phyloP scores from a whole-genome alignment of 1,140 invertebrate species.

The Pogonus chalceus region DNA sequence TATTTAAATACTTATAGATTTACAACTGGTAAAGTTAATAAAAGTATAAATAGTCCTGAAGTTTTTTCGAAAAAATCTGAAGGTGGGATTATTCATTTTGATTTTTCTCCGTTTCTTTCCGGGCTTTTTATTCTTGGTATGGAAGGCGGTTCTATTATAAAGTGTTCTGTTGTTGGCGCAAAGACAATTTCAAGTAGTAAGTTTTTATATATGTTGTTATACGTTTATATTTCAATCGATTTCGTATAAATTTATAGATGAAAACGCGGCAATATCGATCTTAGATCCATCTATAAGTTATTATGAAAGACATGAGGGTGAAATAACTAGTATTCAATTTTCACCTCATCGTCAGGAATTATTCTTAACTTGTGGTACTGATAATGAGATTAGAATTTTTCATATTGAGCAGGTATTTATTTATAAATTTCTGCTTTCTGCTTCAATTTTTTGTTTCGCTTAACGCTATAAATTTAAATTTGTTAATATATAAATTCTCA shows the following conservation, averaged over 20 bases:
- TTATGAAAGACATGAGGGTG: slow-evolving; percentile 29
- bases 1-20: not conserved
- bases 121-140: slow-evolving; percentile 30
- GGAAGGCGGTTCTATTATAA: slow-evolving; percentile 29
- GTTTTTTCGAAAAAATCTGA: slow-evolving; percentile 19
- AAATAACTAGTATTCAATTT: slow-evolving; percentile 25
- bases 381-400: slow-evolving; percentile 30
- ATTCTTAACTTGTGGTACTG: slow-evolving; percentile 27
- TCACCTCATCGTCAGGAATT: slow-evolving; percentile 27
- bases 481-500: slow-evolving; percentile 15
- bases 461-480: not conserved
- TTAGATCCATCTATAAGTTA: slow-evolving; percentile 29
- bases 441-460: not conserved
- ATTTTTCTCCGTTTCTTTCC: slow-evolving; percentile 28
- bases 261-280: slow-evolving; percentile 15
- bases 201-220: slow-evolving; percentile 6
- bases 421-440: not conserved
- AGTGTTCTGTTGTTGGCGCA: slow-evolving; percentile 28
- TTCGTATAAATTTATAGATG: slow-evolving; percentile 5
- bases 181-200: slow-evolving; percentile 24
- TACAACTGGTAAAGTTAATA: slow-evolving; percentile 11
- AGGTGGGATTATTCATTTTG: slow-evolving; percentile 28
- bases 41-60: slow-evolving; percentile 13
- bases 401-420: slow-evolving; percentile 24
- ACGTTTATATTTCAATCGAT: not conserved